phyloP scores from a whole-genome alignment of 2,888 invertebrate species.

The Limnephilus auricula region DNA sequence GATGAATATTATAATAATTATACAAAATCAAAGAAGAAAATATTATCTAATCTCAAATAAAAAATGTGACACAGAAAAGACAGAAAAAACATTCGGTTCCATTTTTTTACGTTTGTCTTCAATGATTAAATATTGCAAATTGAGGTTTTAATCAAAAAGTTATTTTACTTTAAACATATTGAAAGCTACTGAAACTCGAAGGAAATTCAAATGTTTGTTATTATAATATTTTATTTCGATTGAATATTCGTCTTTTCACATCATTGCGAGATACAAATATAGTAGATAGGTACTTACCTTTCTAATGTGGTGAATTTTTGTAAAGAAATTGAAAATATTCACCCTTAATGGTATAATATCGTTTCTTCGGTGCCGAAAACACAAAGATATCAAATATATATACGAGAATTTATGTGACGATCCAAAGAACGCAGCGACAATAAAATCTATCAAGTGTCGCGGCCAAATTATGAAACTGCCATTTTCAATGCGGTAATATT shows the following conservation, averaged over 20 bases:
- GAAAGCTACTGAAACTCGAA: no score
- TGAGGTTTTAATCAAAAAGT: no score
- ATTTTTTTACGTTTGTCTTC: no score
- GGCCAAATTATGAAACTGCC: conserved; percentile 58
- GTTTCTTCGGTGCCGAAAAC: neutral
- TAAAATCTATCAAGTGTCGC: conserved; percentile 56
- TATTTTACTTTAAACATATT: no score
- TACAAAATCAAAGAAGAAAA: neutral
- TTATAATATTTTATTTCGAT: neutral
- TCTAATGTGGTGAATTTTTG: neutral
- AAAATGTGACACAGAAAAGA: no score
- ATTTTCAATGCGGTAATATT: conserved; percentile 60
- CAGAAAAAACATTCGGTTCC: no score
- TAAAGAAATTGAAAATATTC: neutral
- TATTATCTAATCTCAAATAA: neutral
- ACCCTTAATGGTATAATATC: conserved; percentile 17
- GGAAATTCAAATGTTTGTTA: no score
- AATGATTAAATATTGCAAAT: no score
- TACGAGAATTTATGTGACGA: conserved; percentile 46
- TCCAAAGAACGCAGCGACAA: conserved; percentile 45
- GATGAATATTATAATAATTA: neutral
- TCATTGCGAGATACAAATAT: neutral
- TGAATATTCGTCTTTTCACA: neutral
- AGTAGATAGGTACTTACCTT: neutral
- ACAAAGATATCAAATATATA: conserved; percentile 41